Evolutionary conservation across 2,113 vertebrate species (phyloP).

Genomic region (Neodon shergylaensis): DNA sequence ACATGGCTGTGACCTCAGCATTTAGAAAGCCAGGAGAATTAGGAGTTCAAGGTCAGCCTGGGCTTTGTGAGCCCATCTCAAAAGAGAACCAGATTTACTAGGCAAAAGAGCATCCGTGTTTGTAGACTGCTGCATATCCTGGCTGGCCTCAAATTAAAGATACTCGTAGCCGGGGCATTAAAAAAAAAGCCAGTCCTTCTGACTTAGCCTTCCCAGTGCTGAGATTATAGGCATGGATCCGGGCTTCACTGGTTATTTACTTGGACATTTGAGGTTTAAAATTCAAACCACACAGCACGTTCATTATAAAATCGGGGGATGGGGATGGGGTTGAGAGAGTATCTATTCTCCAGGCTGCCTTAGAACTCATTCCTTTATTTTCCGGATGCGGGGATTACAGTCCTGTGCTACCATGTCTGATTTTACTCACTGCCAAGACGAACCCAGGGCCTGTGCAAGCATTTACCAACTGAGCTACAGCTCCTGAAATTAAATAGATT

Average conservation of each 20-base stretch:
- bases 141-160: neutral
- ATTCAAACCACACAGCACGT: neutral
- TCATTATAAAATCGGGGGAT: neutral
- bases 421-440: neutral
- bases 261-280: constrained; percentile 3
- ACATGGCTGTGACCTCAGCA: neutral
- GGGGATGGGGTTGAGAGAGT: neutral
- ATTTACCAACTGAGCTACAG: neutral
- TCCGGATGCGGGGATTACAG: neutral
- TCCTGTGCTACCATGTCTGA: neutral
- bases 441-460: neutral
- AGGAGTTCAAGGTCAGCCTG: neutral
- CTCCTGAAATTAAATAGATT: neutral
- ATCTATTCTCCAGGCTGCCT: neutral
- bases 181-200: neutral
- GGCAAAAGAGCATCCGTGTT: neutral
- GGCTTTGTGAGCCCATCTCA: neutral
- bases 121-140: neutral
- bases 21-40: neutral
- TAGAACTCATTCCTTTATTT: neutral
- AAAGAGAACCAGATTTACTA: neutral
- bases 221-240: neutral
- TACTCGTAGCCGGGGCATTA: neutral
- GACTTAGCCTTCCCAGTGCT: neutral
- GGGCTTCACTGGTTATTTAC: neutral